Evolutionary conservation across 2,797 vertebrate species (phyloP), one percentile per base, ranked within the genome.

Genomic region (Tragelaphus eurycerus): DNA sequence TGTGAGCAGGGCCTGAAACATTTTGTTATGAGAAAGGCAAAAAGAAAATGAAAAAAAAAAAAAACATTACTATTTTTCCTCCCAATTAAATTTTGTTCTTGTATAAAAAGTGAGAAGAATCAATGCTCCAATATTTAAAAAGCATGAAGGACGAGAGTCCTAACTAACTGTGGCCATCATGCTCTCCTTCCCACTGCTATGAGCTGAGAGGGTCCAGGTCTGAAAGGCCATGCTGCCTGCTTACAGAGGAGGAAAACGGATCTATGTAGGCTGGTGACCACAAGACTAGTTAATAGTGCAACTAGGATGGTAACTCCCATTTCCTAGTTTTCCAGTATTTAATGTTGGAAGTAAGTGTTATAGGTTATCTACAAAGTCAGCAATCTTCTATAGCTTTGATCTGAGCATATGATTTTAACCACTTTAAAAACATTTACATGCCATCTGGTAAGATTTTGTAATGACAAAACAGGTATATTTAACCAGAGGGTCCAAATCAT

Each of bases 81-180:
- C 52, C 97, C 57, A 93, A 86, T 87, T 71, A 96, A 93, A 93
- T 95, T 89, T 29, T 92, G 54, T 59, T 92, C 50, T 96, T 84
- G 31, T 79, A 87, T 94, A 67, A 85, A 50, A 94, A 90, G 52
- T 95, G 52, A 93, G n/a, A 95, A 86, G 94, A 90, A 87, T 59
- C 50, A 96, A 92, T 85, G 84, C 25, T 34, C 27, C 6, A 23
- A 38, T 83, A 92, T 96, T 87, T 7, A 23, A 92, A 89, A 88
- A 62, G 29, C 31, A 84, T 2, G 7, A 82, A 31, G 15, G 88
- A 52, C 23, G 29, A 57, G 27, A 57, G 38, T 89, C 25, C 34
- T 54, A 88, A 60, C 16, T 43, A 87, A 71, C 29, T 29, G 21
- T 50, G 71, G 38, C 17, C 25, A 12, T 4, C 8, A 2, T 2